Percentiles rank a stretch among this genome's conserved stretches.
Conservation (phyloP, 2,797 vertebrate species). For the Cygnus olor region DNA sequence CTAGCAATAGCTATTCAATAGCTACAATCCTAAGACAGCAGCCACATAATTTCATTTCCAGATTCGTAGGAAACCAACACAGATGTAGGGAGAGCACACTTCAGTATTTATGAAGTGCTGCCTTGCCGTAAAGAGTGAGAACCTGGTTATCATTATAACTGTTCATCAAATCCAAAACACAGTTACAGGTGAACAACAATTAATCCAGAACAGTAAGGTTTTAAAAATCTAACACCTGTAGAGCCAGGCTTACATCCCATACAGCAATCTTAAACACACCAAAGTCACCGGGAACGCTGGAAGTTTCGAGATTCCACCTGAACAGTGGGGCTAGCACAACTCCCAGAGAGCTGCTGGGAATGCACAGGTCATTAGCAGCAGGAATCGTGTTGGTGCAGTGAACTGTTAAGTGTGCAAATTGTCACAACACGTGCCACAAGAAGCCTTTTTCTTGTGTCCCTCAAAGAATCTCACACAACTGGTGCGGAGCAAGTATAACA, state of each 20-base stretch:
- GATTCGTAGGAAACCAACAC: constrained; percentile 6
- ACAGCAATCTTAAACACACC: neutral
- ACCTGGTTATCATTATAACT: constrained; percentile 41
- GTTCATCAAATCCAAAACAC: constrained; percentile 10
- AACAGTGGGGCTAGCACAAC: neutral
- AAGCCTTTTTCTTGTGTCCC: neutral
- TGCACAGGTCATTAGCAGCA: neutral
- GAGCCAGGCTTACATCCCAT: neutral
- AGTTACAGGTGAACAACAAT: neutral
- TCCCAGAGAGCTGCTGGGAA: neutral
- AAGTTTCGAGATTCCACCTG: neutral
- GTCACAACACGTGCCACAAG: neutral
- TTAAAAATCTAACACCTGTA: neutral
- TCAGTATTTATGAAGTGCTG: constrained; percentile 30
- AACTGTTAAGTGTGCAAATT: neutral
- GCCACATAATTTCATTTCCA: constrained; percentile 27
- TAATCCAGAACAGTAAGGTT: neutral
- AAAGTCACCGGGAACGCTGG: neutral
- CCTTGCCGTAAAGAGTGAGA: neutral
- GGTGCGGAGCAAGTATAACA: neutral
- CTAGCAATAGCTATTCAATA: neutral
- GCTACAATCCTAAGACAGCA: neutral
- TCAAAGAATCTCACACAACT: neutral
- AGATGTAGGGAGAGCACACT: neutral
- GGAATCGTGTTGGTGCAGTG: rapidly evolving